Base-by-base conservation (phyloP, 37 sponge, comb jelly and placozoan genomes). In the Ianthella basta region DNA sequence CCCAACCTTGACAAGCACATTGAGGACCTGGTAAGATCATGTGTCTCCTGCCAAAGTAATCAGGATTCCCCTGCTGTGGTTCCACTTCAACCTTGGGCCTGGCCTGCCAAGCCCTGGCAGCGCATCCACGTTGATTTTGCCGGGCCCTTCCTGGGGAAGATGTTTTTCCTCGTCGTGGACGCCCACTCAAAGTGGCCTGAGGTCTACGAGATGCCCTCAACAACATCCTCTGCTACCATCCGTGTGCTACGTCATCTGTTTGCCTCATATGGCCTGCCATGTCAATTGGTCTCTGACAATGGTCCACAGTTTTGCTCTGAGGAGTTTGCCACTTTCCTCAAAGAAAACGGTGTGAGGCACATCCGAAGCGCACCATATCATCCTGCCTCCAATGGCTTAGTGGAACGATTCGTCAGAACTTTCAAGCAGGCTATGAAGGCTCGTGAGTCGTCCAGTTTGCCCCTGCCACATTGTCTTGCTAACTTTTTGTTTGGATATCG, bases 131-230 rank as follows among this genome's bases (percentile, higher is more conserved):
- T 88, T 18, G 88, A 88, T 50, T 88, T 60, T 60, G 80, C 84
- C 18, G 83, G 88, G 0, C 77, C 83, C 4, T 80, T 89, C 39
- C 20, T 65, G 5, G 72, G 80, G n/a, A 59, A 39, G 15, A 75
- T 77, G 66, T 82, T 83, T 38, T 64, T 84, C 1, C 1, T 82
- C 15, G 60, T 88, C 0, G 80, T 61, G 27, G 89, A 88, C 38
- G 79, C 84, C 4, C 89, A 84, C 69, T 84, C 89, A 0, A 88
- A 88, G 70, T 88, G 89, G 84, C 80, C 80, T 5, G 89, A 88
- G 19, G 72, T 83, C 21, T 12, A 35, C 16, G 53, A 23, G 3
- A 82, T 82, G 78, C 6, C 53, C 5, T 53, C 67, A 0, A 82
- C 88, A 12, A 60, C 83, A 55, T 27, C 88, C 5, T 15, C 66